phyloP scores from a whole-genome alignment of 2,797 vertebrate genomes.

The Alosa sapidissima region DNA sequence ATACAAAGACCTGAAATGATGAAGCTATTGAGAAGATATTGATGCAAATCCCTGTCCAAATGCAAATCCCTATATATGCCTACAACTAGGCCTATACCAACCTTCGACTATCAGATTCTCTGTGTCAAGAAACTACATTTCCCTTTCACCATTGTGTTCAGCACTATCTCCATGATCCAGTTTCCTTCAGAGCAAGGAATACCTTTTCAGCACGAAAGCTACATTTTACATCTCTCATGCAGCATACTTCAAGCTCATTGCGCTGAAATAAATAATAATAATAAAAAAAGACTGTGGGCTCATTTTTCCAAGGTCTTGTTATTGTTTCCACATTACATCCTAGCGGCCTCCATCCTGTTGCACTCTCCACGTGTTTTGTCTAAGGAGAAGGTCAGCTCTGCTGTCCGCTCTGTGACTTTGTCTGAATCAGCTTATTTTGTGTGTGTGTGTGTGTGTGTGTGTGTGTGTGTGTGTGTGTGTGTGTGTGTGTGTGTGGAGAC shows the following conservation, averaged over 20 bases:
- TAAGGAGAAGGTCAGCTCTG: constrained; percentile 83
- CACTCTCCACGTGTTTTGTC: constrained; percentile 83
- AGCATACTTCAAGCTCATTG: neutral
- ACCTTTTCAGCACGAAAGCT: neutral
- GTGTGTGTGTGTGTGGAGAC: constrained; percentile 55
- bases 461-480: constrained; percentile 25
- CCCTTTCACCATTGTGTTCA: neutral
- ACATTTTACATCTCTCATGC: neutral
- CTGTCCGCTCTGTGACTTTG: constrained; percentile 78
- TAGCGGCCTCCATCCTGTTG: constrained; percentile 69
- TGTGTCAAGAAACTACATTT: neutral
- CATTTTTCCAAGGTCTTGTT: constrained; percentile 63
- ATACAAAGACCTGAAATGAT: neutral
- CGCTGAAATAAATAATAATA: no score
- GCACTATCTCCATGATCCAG: neutral
- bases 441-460: constrained; percentile 25
- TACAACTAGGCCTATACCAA: neutral
- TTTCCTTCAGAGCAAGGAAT: neutral
- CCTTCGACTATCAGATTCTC: neutral
- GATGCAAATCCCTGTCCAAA: neutral
- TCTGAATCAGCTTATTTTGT: constrained; percentile 80
- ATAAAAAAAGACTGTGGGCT: constrained; percentile 36
- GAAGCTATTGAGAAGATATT: neutral
- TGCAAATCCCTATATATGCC: neutral
- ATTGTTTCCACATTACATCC: constrained; percentile 69